These are phyloP conservation scores for Camelus bactrianus DNA, from an alignment of 2,113 vertebrate species.

Conservation along the genomic window DNA sequence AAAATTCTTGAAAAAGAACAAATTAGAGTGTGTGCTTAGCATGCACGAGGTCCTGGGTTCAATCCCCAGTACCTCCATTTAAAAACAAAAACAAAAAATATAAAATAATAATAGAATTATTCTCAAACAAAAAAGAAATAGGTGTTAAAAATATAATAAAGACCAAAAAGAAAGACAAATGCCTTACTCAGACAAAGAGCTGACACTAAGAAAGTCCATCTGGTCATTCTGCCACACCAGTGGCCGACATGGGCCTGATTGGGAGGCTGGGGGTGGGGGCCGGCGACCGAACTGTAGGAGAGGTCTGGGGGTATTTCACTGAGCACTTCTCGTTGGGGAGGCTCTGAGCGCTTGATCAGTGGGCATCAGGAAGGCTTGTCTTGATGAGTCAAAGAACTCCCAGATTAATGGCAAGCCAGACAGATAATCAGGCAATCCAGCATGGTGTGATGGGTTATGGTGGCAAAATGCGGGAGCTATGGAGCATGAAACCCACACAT, in stretches of 20 bases:
- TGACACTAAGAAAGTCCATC: neutral
- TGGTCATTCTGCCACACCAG: neutral
- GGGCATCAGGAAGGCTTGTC: neutral
- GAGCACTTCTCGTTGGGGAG: neutral
- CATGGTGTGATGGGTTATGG: neutral
- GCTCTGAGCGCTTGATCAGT: neutral
- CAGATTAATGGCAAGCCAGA: neutral
- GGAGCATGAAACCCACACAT: neutral
- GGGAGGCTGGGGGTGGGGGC: too few relatives aligned
- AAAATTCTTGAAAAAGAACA: too few relatives aligned
- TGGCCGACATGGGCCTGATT: accelerated
- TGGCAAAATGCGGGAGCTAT: neutral
- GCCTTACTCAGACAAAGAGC: neutral
- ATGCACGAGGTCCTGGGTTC: too few relatives aligned
- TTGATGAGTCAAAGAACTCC: neutral
- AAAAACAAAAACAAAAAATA: too few relatives aligned
- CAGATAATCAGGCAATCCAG: neutral
- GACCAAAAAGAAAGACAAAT: neutral
- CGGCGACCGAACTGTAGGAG: neutral
- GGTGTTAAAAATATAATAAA: neutral
- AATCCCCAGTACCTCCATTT: too few relatives aligned
- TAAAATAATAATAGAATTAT: neutral
- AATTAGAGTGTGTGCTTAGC: too few relatives aligned
- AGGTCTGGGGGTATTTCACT: neutral
- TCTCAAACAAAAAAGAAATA: neutral